These are phyloP conservation scores for Liasis olivaceus DNA, from an alignment of 2,797 vertebrate genomes.

Conservation along the genomic window DNA sequence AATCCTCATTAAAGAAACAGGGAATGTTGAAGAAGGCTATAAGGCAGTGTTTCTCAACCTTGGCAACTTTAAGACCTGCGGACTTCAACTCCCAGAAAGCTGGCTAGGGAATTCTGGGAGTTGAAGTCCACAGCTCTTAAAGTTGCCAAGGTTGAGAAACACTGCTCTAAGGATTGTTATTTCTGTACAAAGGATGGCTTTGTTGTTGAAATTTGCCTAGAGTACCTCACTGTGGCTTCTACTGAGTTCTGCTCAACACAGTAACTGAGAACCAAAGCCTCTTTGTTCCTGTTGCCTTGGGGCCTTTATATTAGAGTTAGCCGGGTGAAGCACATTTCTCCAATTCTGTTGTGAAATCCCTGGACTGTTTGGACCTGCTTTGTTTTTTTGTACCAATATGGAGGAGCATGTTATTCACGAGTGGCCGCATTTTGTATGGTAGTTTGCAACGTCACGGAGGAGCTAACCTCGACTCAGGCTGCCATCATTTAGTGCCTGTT, in stretches of 20 bases:
- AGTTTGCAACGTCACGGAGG: not conserved
- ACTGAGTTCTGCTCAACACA: too few species aligned
- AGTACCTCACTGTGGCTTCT: too few species aligned
- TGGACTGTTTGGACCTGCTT: not conserved
- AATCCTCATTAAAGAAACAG: not conserved
- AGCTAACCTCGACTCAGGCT: not conserved
- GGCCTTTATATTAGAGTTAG: not conserved
- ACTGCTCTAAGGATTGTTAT: too few species aligned
- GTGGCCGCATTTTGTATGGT: not conserved
- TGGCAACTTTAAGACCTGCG: too few species aligned
- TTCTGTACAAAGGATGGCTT: too few species aligned
- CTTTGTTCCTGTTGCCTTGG: not conserved
- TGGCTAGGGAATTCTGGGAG: too few species aligned
- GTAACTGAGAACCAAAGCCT: not conserved
- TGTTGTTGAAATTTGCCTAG: too few species aligned
- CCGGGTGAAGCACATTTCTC: not conserved
- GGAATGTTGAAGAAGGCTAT: not conserved
- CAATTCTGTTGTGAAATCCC: too few species aligned
- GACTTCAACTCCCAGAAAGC: too few species aligned
- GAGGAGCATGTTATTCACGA: not conserved
- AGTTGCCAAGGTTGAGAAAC: too few species aligned
- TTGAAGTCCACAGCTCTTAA: too few species aligned
- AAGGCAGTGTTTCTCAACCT: too few species aligned
- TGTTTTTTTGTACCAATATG: not conserved
- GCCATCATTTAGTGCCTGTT: not conserved